Base-by-base conservation (phyloP, 1,140 invertebrate species). In the Dolichoris vasculosae region DNA sequence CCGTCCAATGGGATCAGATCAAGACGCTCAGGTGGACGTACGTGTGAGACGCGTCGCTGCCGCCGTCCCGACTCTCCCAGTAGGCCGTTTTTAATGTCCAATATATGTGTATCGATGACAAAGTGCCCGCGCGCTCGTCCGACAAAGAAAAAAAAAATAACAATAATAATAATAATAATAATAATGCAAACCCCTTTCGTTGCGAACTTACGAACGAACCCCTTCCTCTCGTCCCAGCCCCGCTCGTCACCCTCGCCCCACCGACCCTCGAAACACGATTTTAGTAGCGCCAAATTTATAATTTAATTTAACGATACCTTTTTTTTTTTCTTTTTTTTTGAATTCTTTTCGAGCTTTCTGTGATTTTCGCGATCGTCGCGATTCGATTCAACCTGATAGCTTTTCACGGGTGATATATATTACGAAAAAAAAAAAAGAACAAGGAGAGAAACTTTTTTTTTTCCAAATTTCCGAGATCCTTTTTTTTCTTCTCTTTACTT, bases 11-110 rank as follows among this genome's bases (percentile, higher is more conserved):
- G 96, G 95, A 96, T 88, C 95, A 95, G 89, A 97, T 97, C 94
- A 97, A 97, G 92, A 96, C 95, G 59, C 95, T 97, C 85, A 96
- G 96, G 88, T 97, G 96, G 94, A 96, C 95, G 87, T 93, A 93
- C 82, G 92, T 93, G 82, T 93, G 91, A 93, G 55, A 40, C 17
- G 90, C 92, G 38, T 17, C 7, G 15, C 43, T 26, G 4, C 20
- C 20, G 35, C 23, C 30, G 3, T 35, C 30, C 26, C 17, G n/a
- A 9, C 0, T 7, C 48, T n/a, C 46, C 64, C 0, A 48, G 73
- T n/a, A 26, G 55, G 13, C 23, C 55, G 55, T 26, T 59, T n/a
- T 17, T 15, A 59, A 23, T 59, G 2, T 59, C 55, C 55, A 59
- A 4, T 59, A 2, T 55, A 55, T 20, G 1, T 59, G 55, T 59